Base-by-base conservation (phyloP, 2,113 vertebrate genomes). In the Microcebus ravelobensis region DNA sequence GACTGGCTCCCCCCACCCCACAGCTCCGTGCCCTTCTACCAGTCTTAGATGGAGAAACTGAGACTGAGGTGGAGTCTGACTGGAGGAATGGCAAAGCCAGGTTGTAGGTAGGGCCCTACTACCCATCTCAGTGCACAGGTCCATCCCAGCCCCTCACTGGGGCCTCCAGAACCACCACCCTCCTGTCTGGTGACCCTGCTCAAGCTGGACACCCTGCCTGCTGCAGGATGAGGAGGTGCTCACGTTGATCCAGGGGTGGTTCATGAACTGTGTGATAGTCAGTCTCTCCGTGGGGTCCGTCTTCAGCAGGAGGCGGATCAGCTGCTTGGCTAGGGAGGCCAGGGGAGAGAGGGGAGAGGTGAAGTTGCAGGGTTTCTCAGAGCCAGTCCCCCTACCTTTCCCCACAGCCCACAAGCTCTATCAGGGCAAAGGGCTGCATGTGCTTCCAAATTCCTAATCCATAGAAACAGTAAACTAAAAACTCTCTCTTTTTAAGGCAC, bases 221-320 rank as follows among this genome's bases (percentile, higher is more conserved):
- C 36, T 36, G 1, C 2, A 18, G 81, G 52, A 70, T 39, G 2
- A 39, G 80, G 2, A 8, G 29, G 93, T 42, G 97, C 99, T 99
- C 98, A 99, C 99, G 3, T 99, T 99, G 98, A 99, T 99, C 99
- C 99, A 99, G 57, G 99, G 99, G 88, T 99, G 99, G 98, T 99
- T 99, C 99, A 99, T 99, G 85, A 99, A 99, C 55, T 99, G 99
- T 76, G 98, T 98, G 98, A 99, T 99, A 96, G 99, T 99, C 99
- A 99, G 99, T 97, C 99, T 99, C 98, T 99, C 99, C 0, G 99
- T 99, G 21, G 99, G 99, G 96, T 99, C 99, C 0, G 99, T 99
- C 98, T 99, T 99, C 98, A 99, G 98, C 21, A 99, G 98, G 82
- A 99, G 99, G 90, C 99, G 98, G 98, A 99, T 99, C 98, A 99